Evolutionary conservation across 2,888 invertebrate species (phyloP), one percentile per base, ranked within the genome.

Genomic region (Mimumesa dahlbomi): DNA sequence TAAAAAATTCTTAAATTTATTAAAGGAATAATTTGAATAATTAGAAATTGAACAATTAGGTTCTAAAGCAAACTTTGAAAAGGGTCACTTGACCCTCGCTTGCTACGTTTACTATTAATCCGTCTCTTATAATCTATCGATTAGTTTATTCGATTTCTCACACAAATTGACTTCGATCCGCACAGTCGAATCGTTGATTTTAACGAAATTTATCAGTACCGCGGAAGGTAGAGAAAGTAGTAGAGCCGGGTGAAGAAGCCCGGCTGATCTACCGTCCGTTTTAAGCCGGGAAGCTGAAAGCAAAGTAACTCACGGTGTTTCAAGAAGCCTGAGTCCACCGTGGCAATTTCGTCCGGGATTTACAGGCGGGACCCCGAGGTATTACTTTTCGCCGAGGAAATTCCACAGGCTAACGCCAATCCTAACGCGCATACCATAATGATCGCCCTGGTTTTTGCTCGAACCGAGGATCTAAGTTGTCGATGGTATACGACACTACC

Each of bases 321-420:
- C 45, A 50, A 59, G 59, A 43, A 53, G 48, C 22, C 18, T 9
- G 13, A 42, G 65, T 49, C 45, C 48, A 53, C 31, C 49, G 61
- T 52, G 40, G 77, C 77, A 76, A 79, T 80, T 80, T 80, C 52
- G 69, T 59, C 25, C 61, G 42, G 75, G 73, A 75, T 79, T 79
- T 77, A 73, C 75, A 58, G 73, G 58, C 59, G 61, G 52, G 62
- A 50, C 62, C 57, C 36, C 40, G n/a, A n/a, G 74, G 74, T 79
- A 83, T 77, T 82, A 77, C 79, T 82, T 82, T 82, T 82, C 82
- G 78, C 82, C 71, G 77, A 80, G 82, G 53, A 80, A 83, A 83
- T 83, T 82, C 82, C 79, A 72, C 59, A 59, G 71, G 64, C 53
- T 72, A 73, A 75, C 73, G 78, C 62, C 62, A 64, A 57, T 75